Base-by-base conservation (phyloP, 2,113 vertebrate genomes). In the Ictalurus punctatus region DNA sequence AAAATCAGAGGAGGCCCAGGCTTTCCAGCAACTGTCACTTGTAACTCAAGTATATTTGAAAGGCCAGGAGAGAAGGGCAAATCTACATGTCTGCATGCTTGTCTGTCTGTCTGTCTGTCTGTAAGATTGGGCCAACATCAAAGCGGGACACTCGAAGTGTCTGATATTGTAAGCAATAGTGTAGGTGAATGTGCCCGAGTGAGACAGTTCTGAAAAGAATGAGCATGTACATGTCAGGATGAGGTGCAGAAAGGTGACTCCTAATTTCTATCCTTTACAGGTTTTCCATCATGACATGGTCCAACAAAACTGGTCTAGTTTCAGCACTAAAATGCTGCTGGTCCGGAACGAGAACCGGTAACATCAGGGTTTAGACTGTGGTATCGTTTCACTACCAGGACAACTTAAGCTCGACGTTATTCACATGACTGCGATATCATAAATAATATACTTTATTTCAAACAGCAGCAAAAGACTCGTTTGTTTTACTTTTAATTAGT, bases 11-110 rank as follows among this genome's bases (percentile, higher is more conserved):
- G 59, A 87, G 87, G 85, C 88, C 78, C 69, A 3, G 76, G 65
- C 74, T 88, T 44, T 83, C 86, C 88, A 83, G 83, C 84, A 85
- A 89, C 89, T 92, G 88, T 92, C 91, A 93, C 86, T 87, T 85
- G 63, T 89, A 85, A 90, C 90, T 78, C 48, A 71, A 89, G 88
- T 81, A 85, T 90, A 90, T 91, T 59, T 90, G 85, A 91, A 88
- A 87, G 89, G 89, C 84, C 89, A 86, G 59, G 86, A 88, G 67
- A 83, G 88, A 89, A 69, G 88, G 79, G 84, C 65, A 85, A 83
- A 63, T 83, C 81, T 83, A 34, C 81, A 71, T 83, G 81, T 88
- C 73, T 44, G 44, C 81, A 48, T 40, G 85, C 44, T 69, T 74
- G 84, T 85, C 37, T 30, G 19, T 86, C 67, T 73, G 34, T 67